Evolutionary conservation across 2,888 invertebrate species (phyloP), one percentile per base, ranked within the genome.

Genomic region (Agrotis exclamationis): DNA sequence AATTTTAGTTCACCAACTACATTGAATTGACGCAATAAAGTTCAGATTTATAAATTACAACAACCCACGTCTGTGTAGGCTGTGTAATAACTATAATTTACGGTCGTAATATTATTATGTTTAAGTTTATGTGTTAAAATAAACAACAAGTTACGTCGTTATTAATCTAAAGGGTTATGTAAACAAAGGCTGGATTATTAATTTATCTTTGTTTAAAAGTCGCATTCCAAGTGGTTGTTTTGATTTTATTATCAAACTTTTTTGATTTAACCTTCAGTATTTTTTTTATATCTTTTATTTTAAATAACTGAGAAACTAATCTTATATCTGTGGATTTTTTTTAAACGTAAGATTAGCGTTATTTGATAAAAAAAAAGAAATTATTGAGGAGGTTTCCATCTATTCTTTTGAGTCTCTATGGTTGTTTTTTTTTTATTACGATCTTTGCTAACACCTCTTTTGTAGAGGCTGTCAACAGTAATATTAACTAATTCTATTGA

Each of bases 131-230:
- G 28, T 22, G 48, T 39, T 20, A 63, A 39, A 14, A 72, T 76
- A 76, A 65, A 76, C 50, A 58, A 63, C 33, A 28, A 58, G 56
- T 44, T 56, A 62, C 51, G 51, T 20, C 5, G 51, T 28, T 54
- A 13, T 48, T 68, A 56, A 51, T 64, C n/a, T 24, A 7, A 44
- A 22, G 44, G 74, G 77, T 77, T 58, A 77, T n/a, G 57, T 20
- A 77, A 73, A 73, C 60, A 77, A 39, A 68, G 68, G 9, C 28
- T 22, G 39, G 39, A 39, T 39, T 39, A 39, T 28, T 51, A 50
- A 57, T 53, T 66, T 50, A 63, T 28, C 33, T 68, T 62, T 33
- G 33, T 45, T 65, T 65, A 3, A 18, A 48, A 22, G 16, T 47
- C 39, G 22, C 44, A 47, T 47, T 45, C 28, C 0, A 33, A 18